These are phyloP conservation scores for Melitaea cinxia DNA, from an alignment of 1,140 invertebrate genomes.

Conservation along the genomic window DNA sequence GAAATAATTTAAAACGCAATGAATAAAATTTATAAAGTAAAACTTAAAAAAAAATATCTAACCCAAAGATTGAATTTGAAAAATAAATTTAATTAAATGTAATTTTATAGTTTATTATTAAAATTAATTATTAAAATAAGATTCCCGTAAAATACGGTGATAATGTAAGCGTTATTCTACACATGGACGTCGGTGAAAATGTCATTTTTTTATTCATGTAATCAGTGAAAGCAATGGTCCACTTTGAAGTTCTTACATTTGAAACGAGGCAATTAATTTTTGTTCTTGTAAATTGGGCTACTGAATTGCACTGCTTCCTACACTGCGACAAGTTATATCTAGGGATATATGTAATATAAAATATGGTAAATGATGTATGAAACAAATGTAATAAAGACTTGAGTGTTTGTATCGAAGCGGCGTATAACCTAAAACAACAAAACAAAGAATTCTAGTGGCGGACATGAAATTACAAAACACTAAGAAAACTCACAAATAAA, in stretches of 20 bases:
- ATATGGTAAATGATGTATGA: conserved; percentile 52
- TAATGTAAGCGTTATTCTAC: conserved; percentile 62
- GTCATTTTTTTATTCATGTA: conserved; percentile 77
- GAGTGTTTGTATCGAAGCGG: conserved; percentile 62
- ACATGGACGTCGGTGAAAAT: conserved; percentile 73
- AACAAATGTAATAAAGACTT: conserved; percentile 57
- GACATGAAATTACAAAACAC: conserved; percentile 22
- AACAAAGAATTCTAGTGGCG: conserved; percentile 40
- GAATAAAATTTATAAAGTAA: not conserved
- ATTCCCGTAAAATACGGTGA: conserved; percentile 71
- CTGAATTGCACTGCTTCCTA: conserved; percentile 45
- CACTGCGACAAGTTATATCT: conserved; percentile 51
- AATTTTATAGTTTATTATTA: not conserved
- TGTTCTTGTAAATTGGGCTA: conserved; percentile 45
- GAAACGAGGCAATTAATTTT: conserved; percentile 45
- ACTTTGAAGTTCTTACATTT: conserved; percentile 50
- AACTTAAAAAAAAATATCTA: not conserved
- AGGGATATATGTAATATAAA: conserved; percentile 55
- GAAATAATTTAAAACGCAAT: conserved; percentile 8
- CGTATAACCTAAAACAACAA: conserved; percentile 80
- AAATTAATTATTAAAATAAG: conserved; percentile 43
- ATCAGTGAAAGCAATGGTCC: conserved; percentile 63
- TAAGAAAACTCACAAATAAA: not conserved
- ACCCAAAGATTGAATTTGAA: not conserved
- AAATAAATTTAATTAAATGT: too few relatives aligned